A percentile compares a stretch with the other conserved stretches of the same genome.
Evolutionary conservation across 92 coral and sea anemone species (phyloP).

Genomic region (Desmophyllum pertusum): DNA sequence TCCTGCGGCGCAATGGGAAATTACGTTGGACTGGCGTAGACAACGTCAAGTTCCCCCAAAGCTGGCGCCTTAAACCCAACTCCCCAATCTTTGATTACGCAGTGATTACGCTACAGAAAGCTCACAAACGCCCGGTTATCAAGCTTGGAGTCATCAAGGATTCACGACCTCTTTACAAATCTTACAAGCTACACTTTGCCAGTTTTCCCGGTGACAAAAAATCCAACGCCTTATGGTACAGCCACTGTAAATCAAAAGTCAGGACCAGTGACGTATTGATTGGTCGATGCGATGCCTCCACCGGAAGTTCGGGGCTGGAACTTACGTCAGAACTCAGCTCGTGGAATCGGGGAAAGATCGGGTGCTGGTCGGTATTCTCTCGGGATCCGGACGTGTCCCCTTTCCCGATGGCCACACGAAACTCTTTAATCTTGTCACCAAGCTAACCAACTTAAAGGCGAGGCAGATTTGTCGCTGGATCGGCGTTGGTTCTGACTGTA

Average conservation of each 20-base stretch:
- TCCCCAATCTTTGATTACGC: constrained; percentile 67
- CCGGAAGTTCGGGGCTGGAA: constrained; percentile 89
- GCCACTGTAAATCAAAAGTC: constrained; percentile 60
- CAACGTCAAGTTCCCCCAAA: constrained; percentile 48
- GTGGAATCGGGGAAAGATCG: constrained; percentile 31
- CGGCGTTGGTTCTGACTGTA: constrained; percentile 41
- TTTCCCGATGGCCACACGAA: constrained; percentile 40
- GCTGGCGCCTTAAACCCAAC: constrained; percentile 40
- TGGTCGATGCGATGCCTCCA: constrained; percentile 70
- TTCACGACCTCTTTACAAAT: constrained; percentile 20
- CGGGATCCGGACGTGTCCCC: constrained; percentile 53
- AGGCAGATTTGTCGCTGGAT: constrained; percentile 77
- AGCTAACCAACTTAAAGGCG: constrained; percentile 46
- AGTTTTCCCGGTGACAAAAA: constrained; percentile 86
- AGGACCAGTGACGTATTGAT: constrained; percentile 48
- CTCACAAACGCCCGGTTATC: constrained; percentile 57
- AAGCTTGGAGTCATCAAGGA: constrained; percentile 46
- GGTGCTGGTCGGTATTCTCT: constrained; percentile 69
- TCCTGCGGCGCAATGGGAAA: constrained; percentile 61
- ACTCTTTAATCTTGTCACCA: constrained; percentile 61
- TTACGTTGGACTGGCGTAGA: constrained; percentile 60
- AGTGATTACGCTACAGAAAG: constrained; percentile 57
- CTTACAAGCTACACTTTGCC: constrained; percentile 66
- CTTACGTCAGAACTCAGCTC: constrained; percentile 39
- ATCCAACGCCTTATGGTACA: constrained; percentile 68